Conservation (phyloP, 1,140 invertebrate species). For the Drosophila dunni region DNA sequence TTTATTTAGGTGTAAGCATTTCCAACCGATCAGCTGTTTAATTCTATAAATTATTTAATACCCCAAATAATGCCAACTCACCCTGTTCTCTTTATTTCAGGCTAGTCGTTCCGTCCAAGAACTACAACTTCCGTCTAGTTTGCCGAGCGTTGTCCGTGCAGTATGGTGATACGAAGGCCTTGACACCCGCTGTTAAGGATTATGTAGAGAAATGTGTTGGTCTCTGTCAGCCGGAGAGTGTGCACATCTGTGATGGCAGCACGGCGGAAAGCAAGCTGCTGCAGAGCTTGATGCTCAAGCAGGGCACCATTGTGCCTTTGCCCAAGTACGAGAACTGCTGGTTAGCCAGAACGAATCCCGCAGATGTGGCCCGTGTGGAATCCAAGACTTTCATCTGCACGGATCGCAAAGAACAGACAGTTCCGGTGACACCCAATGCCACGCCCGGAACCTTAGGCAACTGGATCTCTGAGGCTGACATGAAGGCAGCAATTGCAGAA, state of each 20-base stretch:
- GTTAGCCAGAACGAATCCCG: slow-evolving; percentile 95
- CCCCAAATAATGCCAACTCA: neutral
- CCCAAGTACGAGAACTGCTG: slow-evolving; percentile 95
- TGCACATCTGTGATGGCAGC: slow-evolving; percentile 94
- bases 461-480: slow-evolving; percentile 93
- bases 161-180: slow-evolving; percentile 64
- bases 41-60: neutral
- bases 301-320: slow-evolving; percentile 89
- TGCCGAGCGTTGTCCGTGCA: slow-evolving; percentile 65
- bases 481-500: slow-evolving; percentile 90
- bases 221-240: slow-evolving; percentile 90
- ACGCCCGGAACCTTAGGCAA: slow-evolving; percentile 92
- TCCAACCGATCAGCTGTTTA: too few species aligned
- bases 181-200: slow-evolving; percentile 85
- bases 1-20: too few species aligned
- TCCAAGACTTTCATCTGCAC: slow-evolving; percentile 96
- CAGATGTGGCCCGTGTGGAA: slow-evolving; percentile 97
- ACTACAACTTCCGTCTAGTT: slow-evolving; percentile 60
- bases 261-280: slow-evolving; percentile 89
- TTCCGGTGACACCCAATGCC: slow-evolving; percentile 89
- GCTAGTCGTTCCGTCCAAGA: slow-evolving; percentile 28
- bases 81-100: slow-evolving; percentile 20
- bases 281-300: slow-evolving; percentile 87
- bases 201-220: slow-evolving; percentile 89
- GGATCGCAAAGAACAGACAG: slow-evolving; percentile 89